phyloP scores from a whole-genome alignment of 2,888 invertebrate genomes.

The Eupithecia centaureata region DNA sequence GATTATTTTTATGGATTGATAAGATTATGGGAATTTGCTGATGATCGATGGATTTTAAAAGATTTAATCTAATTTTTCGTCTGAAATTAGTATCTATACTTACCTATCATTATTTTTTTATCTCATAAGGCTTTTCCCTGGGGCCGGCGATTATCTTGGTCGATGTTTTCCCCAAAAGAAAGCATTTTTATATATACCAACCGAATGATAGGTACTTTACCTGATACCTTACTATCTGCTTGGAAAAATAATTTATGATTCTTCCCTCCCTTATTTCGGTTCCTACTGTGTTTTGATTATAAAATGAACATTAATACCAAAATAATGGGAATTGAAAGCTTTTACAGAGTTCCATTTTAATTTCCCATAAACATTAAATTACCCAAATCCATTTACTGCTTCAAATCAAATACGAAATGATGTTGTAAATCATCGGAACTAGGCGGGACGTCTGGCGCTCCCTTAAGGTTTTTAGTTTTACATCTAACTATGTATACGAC shows the following conservation, averaged over 20 bases:
- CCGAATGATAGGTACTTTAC: too few species aligned
- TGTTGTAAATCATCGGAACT: slow-evolving; percentile 28
- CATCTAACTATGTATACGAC: slow-evolving; percentile 6
- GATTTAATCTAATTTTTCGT: neutral
- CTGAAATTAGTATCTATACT: neutral
- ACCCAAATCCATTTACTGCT: slow-evolving; percentile 29
- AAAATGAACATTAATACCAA: neutral
- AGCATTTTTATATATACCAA: neutral
- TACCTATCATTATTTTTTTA: neutral
- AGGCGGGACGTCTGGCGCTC: slow-evolving; percentile 17
- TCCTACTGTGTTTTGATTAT: slow-evolving; percentile 3
- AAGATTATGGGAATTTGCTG: slow-evolving; percentile 20
- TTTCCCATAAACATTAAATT: slow-evolving; percentile 29
- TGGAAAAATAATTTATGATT: neutral
- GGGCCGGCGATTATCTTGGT: neutral
- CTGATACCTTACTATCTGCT: too few species aligned
- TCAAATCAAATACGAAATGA: slow-evolving; percentile 31
- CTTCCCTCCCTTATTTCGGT: neutral
- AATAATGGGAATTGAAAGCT: slow-evolving; percentile 13
- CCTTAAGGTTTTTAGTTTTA: slow-evolving; percentile 5
- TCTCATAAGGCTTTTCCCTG: neutral
- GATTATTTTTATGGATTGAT: slow-evolving; percentile 26
- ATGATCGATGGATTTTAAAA: slow-evolving; percentile 20
- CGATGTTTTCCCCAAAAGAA: neutral
- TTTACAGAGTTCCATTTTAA: slow-evolving; percentile 17